A percentile compares a stretch with the other conserved stretches of the same genome.
phyloP scores from a whole-genome alignment of 2,113 vertebrate species.

The Prochilodus magdalenae region DNA sequence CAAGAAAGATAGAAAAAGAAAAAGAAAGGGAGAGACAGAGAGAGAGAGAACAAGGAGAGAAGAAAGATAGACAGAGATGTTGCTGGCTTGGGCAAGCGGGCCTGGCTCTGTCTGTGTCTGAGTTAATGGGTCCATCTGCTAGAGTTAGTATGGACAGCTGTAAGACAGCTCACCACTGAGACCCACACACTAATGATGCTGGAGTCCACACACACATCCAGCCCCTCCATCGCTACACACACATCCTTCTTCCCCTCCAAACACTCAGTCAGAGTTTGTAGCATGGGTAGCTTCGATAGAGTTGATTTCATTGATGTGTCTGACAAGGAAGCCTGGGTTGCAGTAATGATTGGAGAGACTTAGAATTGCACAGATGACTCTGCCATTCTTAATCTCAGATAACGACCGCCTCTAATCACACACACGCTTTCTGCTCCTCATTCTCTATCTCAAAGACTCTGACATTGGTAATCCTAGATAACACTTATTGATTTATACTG shows the following conservation, averaged over 20 bases:
- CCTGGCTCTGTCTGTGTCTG: slow-evolving; percentile 39
- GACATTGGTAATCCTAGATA: slow-evolving; percentile 53
- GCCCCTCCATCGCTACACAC: neutral
- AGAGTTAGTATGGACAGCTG: slow-evolving; percentile 53
- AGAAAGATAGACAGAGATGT: slow-evolving; percentile 13
- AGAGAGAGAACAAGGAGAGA: slow-evolving; percentile 19
- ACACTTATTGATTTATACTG: slow-evolving; percentile 53
- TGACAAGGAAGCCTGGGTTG: slow-evolving; percentile 4
- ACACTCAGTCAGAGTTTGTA: neutral
- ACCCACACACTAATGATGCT: slow-evolving; percentile 36
- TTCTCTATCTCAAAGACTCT: slow-evolving; percentile 36
- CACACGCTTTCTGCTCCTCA: neutral
- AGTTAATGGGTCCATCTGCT: slow-evolving; percentile 59
- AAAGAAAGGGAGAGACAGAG: neutral
- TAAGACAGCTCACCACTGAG: slow-evolving; percentile 45
- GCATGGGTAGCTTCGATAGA: neutral
- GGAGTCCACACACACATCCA: slow-evolving; percentile 9
- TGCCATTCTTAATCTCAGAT: slow-evolving; percentile 37
- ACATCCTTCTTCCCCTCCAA: neutral
- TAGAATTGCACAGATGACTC: slow-evolving; percentile 15
- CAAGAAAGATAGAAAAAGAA: neutral
- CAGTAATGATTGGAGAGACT: slow-evolving; percentile 11
- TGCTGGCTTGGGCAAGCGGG: neutral
- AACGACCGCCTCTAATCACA: slow-evolving; percentile 32
- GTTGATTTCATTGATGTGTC: slow-evolving; percentile 10